Percentiles rank a stretch among this genome's conserved stretches.
phyloP scores from a whole-genome alignment of 2,113 vertebrate genomes.

The Cynoglossus semilaevis region DNA sequence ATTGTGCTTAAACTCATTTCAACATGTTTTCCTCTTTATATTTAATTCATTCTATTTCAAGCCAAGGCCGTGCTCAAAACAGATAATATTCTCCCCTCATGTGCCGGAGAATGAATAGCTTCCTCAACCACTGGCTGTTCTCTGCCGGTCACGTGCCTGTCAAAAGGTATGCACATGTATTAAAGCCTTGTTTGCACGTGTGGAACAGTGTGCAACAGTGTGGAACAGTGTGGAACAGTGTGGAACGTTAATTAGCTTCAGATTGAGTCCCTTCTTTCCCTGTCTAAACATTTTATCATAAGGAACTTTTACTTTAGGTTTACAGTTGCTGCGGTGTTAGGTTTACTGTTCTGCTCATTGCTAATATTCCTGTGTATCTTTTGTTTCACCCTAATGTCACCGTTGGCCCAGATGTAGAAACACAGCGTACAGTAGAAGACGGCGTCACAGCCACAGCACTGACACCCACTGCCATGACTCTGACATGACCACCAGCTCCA shows the following conservation, averaged over 20 bases:
- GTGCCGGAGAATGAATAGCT: conserved; percentile 10
- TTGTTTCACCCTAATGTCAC: too few relatives aligned
- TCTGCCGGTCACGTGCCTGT: conserved; percentile 34
- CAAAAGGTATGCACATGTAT: conserved; percentile 29
- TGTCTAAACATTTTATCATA: too few relatives aligned
- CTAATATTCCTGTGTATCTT: too few relatives aligned
- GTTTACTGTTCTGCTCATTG: too few relatives aligned
- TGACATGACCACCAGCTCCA: conserved; percentile 5
- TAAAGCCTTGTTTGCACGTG: conserved; percentile 43
- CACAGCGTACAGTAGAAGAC: too few relatives aligned
- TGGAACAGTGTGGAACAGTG: conserved; percentile 39
- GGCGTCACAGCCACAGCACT: too few relatives aligned
- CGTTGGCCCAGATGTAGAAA: too few relatives aligned
- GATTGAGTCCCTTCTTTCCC: conserved; percentile 4
- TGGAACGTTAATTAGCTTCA: conserved; percentile 22
- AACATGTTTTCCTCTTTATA: too few relatives aligned
- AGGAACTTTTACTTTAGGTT: too few relatives aligned
- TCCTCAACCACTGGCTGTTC: conserved; percentile 19
- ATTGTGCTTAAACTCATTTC: too few relatives aligned
- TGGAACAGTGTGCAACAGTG: too few relatives aligned
- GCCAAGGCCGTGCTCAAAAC: background rate
- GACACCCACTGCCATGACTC: background rate
- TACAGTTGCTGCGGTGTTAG: too few relatives aligned
- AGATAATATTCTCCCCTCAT: conserved; percentile 2
- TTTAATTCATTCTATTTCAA: background rate